These are phyloP conservation scores for Uloborus plumipes DNA, from an alignment of 2,888 invertebrate species.

Conservation along the genomic window DNA sequence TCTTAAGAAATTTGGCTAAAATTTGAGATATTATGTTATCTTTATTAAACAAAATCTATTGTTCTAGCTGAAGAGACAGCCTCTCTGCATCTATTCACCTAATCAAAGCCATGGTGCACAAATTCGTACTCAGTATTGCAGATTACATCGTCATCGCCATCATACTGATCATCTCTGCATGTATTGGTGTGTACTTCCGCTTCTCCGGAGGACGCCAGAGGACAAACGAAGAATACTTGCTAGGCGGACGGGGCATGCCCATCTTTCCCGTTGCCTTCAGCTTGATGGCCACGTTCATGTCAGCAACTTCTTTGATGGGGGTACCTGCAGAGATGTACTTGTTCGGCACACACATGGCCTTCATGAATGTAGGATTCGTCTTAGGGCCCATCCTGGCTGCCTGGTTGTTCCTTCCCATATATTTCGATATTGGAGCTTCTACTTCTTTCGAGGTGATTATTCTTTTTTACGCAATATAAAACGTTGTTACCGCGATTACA, in stretches of 20 bases:
- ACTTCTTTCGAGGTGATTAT: conserved; percentile 75
- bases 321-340: conserved; percentile 89
- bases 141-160: conserved; percentile 36
- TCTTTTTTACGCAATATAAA: background rate
- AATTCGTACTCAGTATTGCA: conserved; percentile 19
- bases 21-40: too few species aligned
- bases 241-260: conserved; percentile 86
- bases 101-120: background rate
- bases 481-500: too few species aligned
- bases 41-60: too few species aligned
- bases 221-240: conserved; percentile 78
- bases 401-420: conserved; percentile 85
- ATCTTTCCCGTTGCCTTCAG: conserved; percentile 87
- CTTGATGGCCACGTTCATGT: conserved; percentile 92
- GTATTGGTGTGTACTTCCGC: conserved; percentile 84
- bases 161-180: conserved; percentile 26
- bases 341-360: conserved; percentile 83
- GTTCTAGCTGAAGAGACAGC: too few species aligned
- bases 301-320: conserved; percentile 88
- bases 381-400: conserved; percentile 84
- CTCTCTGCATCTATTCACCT: background rate
- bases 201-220: conserved; percentile 87
- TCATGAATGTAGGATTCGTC: conserved; percentile 82
- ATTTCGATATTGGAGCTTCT: conserved; percentile 84
- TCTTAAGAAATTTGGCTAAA: too few species aligned